Evolutionary conservation across 1,140 invertebrate species (phyloP), one percentile per base, ranked within the genome.

Genomic region (Drosophila asahinai): DNA sequence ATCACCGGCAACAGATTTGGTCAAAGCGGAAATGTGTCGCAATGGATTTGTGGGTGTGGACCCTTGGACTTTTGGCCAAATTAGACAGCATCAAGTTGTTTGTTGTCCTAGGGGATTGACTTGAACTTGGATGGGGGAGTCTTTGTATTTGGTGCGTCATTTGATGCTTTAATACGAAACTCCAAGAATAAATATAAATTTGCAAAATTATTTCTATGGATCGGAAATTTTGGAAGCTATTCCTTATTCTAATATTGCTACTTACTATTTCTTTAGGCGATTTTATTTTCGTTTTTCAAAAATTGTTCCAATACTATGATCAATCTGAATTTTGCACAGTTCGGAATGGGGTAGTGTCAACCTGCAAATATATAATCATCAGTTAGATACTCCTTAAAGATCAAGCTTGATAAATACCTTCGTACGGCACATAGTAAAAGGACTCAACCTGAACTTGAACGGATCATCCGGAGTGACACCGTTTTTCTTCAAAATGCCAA

Each of bases 21-120:
- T 84, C 86, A 84, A 72, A 90, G 66, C 84, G 84, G 84, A 87
- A 87, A 84, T 89, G 78, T 87, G 84, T 83, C 81, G 61, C 43
- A 70, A 62, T 48, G 54, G 59, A 61, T 48, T 77, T 80, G 77
- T 83, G 81, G 80, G 80, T 77, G 77, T 80, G 77, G 64, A 22
- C 17, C 33, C 45, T 49, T n/a, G 47, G 61, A 63, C 60, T 82
- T n/a, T 38, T 45, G 15, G 15, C 27, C 49, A 77, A 87, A 80
- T 87, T 72, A 67, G 60, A 76, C 64, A 58, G 72, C 36, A 43
- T 27, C 71, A 76, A 79, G 67, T 52, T 67, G 64, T 65, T 63
- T 75, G 68, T 87, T 87, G 83, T 38, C 83, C 77, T 80, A 87
- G 84, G 72, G 65, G 17, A 54, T 40, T 47, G 49, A 47, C 22